These are phyloP conservation scores for Palythoa grandiflora DNA, from an alignment of 92 coral and sea anemone species.

Conservation along the genomic window DNA sequence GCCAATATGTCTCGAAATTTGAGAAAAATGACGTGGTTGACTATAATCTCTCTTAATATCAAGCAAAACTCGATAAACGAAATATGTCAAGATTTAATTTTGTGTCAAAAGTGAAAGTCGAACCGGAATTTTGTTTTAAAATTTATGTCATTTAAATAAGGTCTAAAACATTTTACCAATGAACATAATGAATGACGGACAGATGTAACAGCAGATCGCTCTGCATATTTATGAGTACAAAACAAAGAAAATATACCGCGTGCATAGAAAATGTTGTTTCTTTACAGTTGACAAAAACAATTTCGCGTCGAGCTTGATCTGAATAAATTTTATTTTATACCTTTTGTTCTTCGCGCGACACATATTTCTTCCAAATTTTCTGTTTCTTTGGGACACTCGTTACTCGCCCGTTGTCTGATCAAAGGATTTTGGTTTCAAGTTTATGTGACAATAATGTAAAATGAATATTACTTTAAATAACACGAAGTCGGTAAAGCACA, in stretches of 20 bases:
- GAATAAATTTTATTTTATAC: neutral
- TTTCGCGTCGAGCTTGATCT: neutral
- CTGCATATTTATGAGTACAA: constrained; percentile 12
- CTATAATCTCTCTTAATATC: no score
- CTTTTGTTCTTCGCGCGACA: constrained; percentile 5
- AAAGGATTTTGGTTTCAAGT: neutral
- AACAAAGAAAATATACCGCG: constrained; percentile 24
- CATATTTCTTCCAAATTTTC: neutral
- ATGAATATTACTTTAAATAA: neutral
- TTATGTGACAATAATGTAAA: neutral
- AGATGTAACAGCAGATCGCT: neutral
- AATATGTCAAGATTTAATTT: no score
- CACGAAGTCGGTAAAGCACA: neutral
- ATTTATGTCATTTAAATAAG: neutral
- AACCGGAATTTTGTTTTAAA: neutral
- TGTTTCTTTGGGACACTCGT: neutral
- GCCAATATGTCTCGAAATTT: no score
- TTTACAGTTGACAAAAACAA: neutral
- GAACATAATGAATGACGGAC: neutral
- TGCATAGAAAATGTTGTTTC: constrained; percentile 1
- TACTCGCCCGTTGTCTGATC: neutral
- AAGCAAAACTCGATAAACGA: no score
- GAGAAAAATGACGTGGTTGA: no score
- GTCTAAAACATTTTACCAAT: neutral
- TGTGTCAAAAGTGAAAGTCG: no score